Percentiles rank a stretch among this genome's conserved stretches.
These are phyloP conservation scores for Callinectes sapidus DNA, from an alignment of 2,888 invertebrate genomes.

Conservation along the genomic window DNA sequence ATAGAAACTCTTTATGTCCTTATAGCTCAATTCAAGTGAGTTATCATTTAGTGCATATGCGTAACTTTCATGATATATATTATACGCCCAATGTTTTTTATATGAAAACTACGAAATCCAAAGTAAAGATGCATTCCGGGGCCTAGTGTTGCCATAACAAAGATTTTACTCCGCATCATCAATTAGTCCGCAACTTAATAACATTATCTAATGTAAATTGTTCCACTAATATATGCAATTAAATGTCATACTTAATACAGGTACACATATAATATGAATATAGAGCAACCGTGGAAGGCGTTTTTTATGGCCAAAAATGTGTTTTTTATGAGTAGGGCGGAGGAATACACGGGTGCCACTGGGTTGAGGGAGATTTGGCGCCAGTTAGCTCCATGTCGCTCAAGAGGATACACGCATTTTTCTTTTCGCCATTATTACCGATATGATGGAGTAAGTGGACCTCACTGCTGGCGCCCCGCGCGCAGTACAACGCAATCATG, in stretches of 20 bases:
- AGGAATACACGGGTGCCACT: constrained; percentile 35
- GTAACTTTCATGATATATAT: neutral
- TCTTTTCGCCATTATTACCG: constrained; percentile 48
- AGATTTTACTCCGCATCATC: constrained; percentile 40
- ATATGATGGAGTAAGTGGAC: constrained; percentile 64
- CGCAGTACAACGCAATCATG: constrained; percentile 66
- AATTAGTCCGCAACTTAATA: constrained; percentile 38
- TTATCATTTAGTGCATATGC: constrained; percentile 26
- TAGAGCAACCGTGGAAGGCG: neutral
- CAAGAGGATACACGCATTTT: constrained; percentile 25
- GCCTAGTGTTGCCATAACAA: constrained; percentile 46
- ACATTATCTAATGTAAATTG: neutral
- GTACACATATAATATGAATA: neutral
- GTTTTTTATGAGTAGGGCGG: constrained; percentile 3
- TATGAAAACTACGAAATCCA: constrained; percentile 37
- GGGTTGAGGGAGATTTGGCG: neutral
- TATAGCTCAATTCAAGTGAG: neutral
- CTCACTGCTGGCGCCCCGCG: constrained; percentile 57
- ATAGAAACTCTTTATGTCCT: neutral
- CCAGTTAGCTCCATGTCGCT: constrained; percentile 68
- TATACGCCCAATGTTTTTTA: neutral
- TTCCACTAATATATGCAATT: neutral
- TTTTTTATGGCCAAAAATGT: neutral
- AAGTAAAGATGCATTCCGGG: constrained; percentile 58
- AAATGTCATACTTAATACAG: neutral